phyloP scores from a whole-genome alignment of 2,797 vertebrate genomes.

The Gambelia wislizenii region DNA sequence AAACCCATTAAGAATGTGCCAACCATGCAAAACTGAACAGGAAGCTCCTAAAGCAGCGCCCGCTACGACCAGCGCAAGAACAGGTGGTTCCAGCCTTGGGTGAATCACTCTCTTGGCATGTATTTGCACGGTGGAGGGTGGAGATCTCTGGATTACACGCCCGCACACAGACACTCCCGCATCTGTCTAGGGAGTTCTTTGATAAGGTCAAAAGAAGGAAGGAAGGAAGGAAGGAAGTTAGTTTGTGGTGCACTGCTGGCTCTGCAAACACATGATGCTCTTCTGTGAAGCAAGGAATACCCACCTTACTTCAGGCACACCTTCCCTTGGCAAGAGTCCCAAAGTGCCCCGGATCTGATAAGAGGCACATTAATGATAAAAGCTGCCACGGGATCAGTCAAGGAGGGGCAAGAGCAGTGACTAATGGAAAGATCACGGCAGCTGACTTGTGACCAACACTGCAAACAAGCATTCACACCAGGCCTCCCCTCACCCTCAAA shows the following conservation, averaged over 20 bases:
- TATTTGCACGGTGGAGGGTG: background rate
- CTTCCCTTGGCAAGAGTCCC: background rate
- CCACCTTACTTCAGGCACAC: background rate
- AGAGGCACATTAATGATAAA: background rate
- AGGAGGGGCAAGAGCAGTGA: too few relatives aligned
- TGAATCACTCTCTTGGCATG: background rate
- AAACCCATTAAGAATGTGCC: background rate
- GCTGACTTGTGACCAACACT: background rate
- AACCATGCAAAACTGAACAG: background rate
- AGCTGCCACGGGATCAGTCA: background rate
- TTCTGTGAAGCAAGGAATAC: background rate
- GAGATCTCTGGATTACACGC: too few relatives aligned
- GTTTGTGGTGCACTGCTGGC: too few relatives aligned
- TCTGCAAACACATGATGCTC: background rate
- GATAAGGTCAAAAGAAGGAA: background rate
- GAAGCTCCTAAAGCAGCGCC: background rate
- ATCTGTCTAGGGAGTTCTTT: background rate
- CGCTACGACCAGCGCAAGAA: too few relatives aligned
- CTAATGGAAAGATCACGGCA: background rate
- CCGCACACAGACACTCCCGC: too few relatives aligned
- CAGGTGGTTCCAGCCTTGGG: background rate
- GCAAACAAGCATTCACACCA: background rate
- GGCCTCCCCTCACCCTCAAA: background rate
- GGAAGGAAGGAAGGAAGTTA: background rate
- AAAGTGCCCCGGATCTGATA: background rate